phyloP scores from a whole-genome alignment of 53 echinoderm and acorn worm species.

The Echinometra lucunter region DNA sequence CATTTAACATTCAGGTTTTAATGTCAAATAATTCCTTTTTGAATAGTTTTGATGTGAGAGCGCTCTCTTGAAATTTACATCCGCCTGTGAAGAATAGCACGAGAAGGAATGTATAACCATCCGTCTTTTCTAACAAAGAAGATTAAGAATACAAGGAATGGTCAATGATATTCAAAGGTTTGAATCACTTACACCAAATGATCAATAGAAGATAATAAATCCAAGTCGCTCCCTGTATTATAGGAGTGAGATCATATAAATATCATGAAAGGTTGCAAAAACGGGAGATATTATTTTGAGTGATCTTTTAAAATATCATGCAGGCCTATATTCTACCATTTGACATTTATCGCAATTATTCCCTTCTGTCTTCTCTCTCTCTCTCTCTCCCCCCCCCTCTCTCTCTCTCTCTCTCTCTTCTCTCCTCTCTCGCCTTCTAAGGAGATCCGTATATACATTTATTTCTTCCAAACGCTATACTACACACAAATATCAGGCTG shows the following conservation, averaged over 20 bases:
- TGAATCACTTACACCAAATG: not conserved
- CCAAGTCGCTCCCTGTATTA: not conserved
- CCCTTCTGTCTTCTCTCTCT: not conserved
- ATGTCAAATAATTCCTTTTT: not conserved
- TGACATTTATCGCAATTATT: not conserved
- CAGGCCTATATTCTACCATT: not conserved
- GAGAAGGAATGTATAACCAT: not conserved
- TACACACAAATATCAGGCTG: not conserved
- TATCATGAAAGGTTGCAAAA: not conserved
- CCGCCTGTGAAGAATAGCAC: not conserved
- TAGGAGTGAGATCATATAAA: not conserved
- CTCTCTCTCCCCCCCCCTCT: slow-evolving; percentile 23
- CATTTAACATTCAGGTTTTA: not conserved
- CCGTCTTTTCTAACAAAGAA: too few relatives aligned
- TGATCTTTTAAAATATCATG: not conserved
- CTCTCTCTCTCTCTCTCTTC: slow-evolving; percentile 23
- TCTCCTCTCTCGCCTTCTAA: not conserved
- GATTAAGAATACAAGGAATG: not conserved
- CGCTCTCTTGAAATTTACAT: not conserved
- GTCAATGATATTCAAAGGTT: not conserved
- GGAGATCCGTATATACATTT: not conserved
- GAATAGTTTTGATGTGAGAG: not conserved
- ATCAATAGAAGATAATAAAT: not conserved
- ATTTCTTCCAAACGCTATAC: not conserved
- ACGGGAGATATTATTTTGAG: not conserved